Conservation (phyloP, 2,888 invertebrate species). For the Euzophera pinguis region DNA sequence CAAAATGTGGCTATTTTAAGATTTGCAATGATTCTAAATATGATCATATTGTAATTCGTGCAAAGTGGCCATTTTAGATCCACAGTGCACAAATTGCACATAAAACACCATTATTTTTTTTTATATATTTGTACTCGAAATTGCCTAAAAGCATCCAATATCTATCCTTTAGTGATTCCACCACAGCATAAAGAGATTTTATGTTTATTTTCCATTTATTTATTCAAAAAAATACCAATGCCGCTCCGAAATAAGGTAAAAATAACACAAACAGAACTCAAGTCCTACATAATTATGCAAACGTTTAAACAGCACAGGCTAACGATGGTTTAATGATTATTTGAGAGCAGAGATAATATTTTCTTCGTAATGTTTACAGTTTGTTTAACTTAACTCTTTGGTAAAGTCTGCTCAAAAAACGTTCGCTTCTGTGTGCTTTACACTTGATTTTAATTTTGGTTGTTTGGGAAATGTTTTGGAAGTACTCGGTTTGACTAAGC, state of each 20-base stretch:
- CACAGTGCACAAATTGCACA: too few species aligned
- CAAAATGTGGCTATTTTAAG: too few species aligned
- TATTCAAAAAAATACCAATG: neutral
- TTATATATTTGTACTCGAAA: too few species aligned
- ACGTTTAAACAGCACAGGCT: conserved; percentile 26
- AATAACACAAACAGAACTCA: conserved; percentile 1
- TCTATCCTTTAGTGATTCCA: too few species aligned
- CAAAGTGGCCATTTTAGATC: too few species aligned
- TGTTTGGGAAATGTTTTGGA: conserved; percentile 15
- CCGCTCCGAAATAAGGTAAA: neutral
- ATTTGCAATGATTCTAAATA: too few species aligned
- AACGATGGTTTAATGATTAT: conserved; percentile 34
- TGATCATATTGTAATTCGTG: too few species aligned
- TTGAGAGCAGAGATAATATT: conserved; percentile 37
- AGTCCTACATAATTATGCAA: conserved; percentile 22
- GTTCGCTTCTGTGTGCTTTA: neutral
- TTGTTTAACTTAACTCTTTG: neutral
- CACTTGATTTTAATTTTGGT: conserved; percentile 4
- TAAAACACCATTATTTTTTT: too few species aligned
- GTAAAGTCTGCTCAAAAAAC: neutral
- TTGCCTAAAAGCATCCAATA: too few species aligned
- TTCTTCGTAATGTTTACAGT: conserved; percentile 17
- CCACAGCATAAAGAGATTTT: too few species aligned
- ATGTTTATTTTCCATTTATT: too few species aligned
- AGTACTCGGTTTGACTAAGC: neutral